Evolutionary conservation across 2,888 invertebrate species (phyloP).

Genomic region (Acanthoscelides obtectus): DNA sequence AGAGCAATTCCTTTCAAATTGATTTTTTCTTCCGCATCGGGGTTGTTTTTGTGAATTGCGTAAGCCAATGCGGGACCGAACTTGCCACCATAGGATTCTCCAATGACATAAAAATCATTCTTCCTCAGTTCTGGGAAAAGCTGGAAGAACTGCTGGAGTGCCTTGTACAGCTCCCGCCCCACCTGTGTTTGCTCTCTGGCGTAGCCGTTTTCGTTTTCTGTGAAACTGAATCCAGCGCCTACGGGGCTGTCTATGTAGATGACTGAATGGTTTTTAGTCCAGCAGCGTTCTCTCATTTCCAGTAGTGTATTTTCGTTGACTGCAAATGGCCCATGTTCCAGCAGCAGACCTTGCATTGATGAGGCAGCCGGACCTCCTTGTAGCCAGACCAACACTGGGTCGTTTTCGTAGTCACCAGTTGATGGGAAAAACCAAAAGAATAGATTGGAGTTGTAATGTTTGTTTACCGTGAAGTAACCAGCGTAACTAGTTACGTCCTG

Average conservation of each 20-base stretch:
- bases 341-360: conserved; percentile 75
- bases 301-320: conserved; percentile 42
- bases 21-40: not conserved
- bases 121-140: conserved; percentile 68
- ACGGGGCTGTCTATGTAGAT: conserved; percentile 5
- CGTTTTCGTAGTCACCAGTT: conserved; percentile 50
- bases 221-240: conserved; percentile 79
- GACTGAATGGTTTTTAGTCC: not conserved
- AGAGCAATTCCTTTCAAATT: conserved; percentile 2
- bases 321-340: conserved; percentile 69
- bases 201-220: conserved; percentile 61
- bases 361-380: conserved; percentile 83
- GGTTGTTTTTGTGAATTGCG: not conserved
- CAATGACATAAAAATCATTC: conserved; percentile 78
- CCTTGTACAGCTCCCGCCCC: conserved; percentile 70
- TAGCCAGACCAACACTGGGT: conserved; percentile 77
- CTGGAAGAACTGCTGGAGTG: conserved; percentile 72
- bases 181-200: conserved; percentile 73
- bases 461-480: conserved; percentile 82
- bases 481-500: too few relatives aligned
- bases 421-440: conserved; percentile 93
- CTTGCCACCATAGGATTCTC: conserved; percentile 83
- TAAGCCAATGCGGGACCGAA: conserved; percentile 54
- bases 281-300: conserved; percentile 3
- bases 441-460: conserved; percentile 70